Evolutionary conservation across 2,113 vertebrate species (phyloP).

Genomic region (Hippocampus barbouri): DNA sequence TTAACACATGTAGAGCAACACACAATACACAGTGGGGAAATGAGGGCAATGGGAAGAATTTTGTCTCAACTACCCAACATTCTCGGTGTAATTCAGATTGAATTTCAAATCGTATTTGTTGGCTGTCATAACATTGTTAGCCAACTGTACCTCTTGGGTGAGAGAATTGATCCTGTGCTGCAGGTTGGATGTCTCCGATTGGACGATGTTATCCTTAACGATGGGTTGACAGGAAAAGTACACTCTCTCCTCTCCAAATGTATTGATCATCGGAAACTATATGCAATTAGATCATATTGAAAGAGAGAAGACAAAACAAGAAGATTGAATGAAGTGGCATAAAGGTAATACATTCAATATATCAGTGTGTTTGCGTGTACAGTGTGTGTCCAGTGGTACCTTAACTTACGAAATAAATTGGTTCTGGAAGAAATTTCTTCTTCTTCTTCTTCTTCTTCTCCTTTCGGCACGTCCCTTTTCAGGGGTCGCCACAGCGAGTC

Average conservation of each 20-base stretch:
- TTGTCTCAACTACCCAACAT: not conserved
- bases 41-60: not conserved
- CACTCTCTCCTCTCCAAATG: slow-evolving; percentile 77
- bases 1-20: not conserved
- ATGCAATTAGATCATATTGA: not conserved
- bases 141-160: slow-evolving; percentile 76
- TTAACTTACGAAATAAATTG: too few species aligned
- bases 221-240: slow-evolving; percentile 68
- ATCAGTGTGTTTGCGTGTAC: not conserved
- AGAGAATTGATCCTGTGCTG: slow-evolving; percentile 83
- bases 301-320: not conserved
- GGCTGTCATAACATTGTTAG: not conserved
- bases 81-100: not conserved
- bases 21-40: not conserved
- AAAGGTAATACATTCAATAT: not conserved
- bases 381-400: not conserved
- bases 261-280: slow-evolving; percentile 81
- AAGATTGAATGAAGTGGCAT: not conserved
- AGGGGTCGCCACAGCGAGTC: too few species aligned
- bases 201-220: slow-evolving; percentile 75
- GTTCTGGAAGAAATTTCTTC: too few species aligned
- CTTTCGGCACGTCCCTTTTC: too few species aligned
- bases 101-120: not conserved
- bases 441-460: too few species aligned
- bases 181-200: slow-evolving; percentile 79